phyloP scores from a whole-genome alignment of 2,888 invertebrate species.

The Onthophagus sagittarius region DNA sequence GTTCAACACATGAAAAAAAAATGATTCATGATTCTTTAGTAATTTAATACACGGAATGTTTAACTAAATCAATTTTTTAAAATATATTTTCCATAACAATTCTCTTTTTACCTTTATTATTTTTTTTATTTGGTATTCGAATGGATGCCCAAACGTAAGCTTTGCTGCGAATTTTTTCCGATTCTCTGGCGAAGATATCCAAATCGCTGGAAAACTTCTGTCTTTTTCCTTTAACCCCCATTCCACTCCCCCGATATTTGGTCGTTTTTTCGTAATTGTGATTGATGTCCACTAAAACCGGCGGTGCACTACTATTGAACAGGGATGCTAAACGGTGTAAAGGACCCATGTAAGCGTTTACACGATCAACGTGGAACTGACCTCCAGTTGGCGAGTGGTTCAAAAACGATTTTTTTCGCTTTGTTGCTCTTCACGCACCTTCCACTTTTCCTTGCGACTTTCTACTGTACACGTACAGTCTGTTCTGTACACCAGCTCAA shows the following conservation, averaged over 20 bases:
- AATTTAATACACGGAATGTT: neutral
- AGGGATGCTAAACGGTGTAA: constrained; percentile 60
- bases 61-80: neutral
- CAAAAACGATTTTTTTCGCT: neutral
- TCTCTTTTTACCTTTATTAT: constrained; percentile 46
- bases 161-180: constrained; percentile 49
- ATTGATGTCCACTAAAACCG: constrained; percentile 47
- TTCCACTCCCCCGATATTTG: constrained; percentile 22
- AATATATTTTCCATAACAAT: neutral
- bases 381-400: neutral
- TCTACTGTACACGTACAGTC: constrained; percentile 12
- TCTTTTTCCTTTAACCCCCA: constrained; percentile 50
- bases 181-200: constrained; percentile 45
- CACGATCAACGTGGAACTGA: constrained; percentile 20
- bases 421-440: constrained; percentile 1
- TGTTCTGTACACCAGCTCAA: neutral
- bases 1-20: neutral
- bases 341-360: constrained; percentile 53
- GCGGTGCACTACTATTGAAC: constrained; percentile 50
- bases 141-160: constrained; percentile 55
- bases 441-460: constrained; percentile 14
- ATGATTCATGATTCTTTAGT: neutral
- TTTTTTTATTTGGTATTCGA: constrained; percentile 52
- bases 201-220: constrained; percentile 57
- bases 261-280: constrained; percentile 39